Evolutionary conservation across 2,797 vertebrate genomes (phyloP).

Genomic region (Pseudochromis fuscus): DNA sequence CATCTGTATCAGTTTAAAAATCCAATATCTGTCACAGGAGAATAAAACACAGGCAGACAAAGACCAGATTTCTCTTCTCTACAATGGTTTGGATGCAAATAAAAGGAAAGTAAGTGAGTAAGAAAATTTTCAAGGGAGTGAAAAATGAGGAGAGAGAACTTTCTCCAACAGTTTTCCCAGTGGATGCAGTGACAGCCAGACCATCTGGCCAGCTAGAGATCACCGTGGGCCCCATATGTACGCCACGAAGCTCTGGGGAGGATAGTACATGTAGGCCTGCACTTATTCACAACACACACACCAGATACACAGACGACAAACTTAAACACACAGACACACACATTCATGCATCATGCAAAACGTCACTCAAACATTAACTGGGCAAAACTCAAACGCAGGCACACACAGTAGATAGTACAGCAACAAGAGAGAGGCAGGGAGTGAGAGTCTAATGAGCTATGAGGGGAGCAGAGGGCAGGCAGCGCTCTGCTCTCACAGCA

Average conservation of each 20-base stretch:
- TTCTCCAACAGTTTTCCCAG: constrained; percentile 60
- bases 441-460: constrained; percentile 64
- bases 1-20: too few relatives aligned
- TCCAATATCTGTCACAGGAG: too few relatives aligned
- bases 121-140: constrained; percentile 23
- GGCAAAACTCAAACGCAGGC: constrained; percentile 24
- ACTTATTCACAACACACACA: constrained; percentile 35
- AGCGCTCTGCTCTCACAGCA: constrained; percentile 65
- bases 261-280: constrained; percentile 46
- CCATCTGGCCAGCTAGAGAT: constrained; percentile 76
- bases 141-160: constrained; percentile 37
- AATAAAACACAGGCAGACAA: too few relatives aligned
- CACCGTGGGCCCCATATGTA: constrained; percentile 70
- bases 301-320: constrained; percentile 4
- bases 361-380: constrained; percentile 14
- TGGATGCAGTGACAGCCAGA: constrained; percentile 64
- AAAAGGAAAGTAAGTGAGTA: background rate
- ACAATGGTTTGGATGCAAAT: too few relatives aligned
- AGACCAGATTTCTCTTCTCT: too few relatives aligned
- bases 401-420: background rate
- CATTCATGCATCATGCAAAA: constrained; percentile 13
- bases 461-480: constrained; percentile 64
- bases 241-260: constrained; percentile 54
- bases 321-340: constrained; percentile 31
- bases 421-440: constrained; percentile 28